Percentiles rank a stretch among this genome's conserved stretches.
Evolutionary conservation across 2,888 invertebrate species (phyloP).

Genomic region (Hirtodrosophila confusa): DNA sequence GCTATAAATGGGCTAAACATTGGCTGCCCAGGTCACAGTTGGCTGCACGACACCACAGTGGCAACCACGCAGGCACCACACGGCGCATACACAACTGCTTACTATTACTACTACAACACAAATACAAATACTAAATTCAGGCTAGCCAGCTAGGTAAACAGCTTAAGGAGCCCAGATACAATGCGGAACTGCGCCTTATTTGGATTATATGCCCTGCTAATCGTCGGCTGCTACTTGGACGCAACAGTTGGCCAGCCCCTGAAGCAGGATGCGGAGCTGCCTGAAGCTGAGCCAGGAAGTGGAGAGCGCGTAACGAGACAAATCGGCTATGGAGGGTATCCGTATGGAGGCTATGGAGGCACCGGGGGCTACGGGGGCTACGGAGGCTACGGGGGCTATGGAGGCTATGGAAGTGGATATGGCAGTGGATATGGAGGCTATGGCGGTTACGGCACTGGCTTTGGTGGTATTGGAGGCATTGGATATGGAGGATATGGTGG

Average conservation of each 20-base stretch:
- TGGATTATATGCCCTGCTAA: constrained; percentile 76
- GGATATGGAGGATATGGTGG: constrained; percentile 37
- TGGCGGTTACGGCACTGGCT: constrained; percentile 3
- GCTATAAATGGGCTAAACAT: constrained; percentile 70
- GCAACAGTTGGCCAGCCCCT: constrained; percentile 71
- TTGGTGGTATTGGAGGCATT: constrained; percentile 23
- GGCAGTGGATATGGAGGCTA: constrained; percentile 34
- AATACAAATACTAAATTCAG: constrained; percentile 38
- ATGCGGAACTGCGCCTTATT: constrained; percentile 66
- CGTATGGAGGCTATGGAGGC: constrained; percentile 34
- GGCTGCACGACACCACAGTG: constrained; percentile 36
- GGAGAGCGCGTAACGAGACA: constrained; percentile 52
- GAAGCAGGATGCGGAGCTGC: constrained; percentile 32
- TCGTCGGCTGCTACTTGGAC: constrained; percentile 47
- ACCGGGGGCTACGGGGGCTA: constrained; percentile 35
- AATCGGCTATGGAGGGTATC: constrained; percentile 42
- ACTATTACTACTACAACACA: constrained; percentile 15
- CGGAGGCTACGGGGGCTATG: constrained; percentile 29
- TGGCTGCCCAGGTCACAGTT: constrained; percentile 68
- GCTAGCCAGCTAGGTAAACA: constrained; percentile 39
- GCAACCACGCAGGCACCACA: constrained; percentile 5
- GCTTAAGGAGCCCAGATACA: constrained; percentile 52
- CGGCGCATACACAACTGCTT: constrained; percentile 9
- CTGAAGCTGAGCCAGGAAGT: constrained; percentile 4
- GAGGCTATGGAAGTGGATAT: constrained; percentile 22